phyloP scores from a whole-genome alignment of 2,888 invertebrate genomes.

The Stenotaenia linearis region DNA sequence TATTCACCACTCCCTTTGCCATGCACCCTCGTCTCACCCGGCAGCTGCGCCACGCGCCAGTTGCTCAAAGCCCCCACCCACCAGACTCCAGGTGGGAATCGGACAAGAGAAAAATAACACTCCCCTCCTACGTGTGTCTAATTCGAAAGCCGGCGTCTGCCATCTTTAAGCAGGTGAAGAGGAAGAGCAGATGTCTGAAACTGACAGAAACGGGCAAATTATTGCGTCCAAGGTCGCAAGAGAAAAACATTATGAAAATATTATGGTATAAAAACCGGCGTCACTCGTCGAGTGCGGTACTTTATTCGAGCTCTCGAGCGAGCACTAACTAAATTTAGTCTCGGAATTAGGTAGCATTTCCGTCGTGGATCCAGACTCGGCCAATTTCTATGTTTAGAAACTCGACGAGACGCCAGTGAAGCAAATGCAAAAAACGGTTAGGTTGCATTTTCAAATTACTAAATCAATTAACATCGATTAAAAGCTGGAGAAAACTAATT shows the following conservation, averaged over 20 bases:
- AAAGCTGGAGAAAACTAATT: neutral
- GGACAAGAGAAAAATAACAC: neutral
- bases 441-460: neutral
- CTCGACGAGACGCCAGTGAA: neutral
- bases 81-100: slow-evolving; percentile 5
- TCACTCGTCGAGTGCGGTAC: neutral
- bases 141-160: neutral
- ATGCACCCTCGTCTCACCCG: neutral
- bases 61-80: neutral
- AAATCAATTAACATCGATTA: neutral
- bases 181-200: neutral
- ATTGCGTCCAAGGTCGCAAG: neutral
- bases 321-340: neutral
- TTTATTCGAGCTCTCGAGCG: neutral
- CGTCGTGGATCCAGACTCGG: neutral
- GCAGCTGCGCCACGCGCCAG: slow-evolving; percentile 28
- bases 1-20: neutral
- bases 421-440: neutral
- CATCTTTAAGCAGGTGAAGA: neutral
- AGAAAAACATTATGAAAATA: neutral
- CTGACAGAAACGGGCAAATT: neutral
- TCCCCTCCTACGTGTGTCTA: too few species aligned
- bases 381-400: neutral
- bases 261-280: too few species aligned
- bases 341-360: neutral